A percentile compares a stretch with the other conserved stretches of the same genome.
Conservation (phyloP, 1,140 invertebrate genomes). For the Diorhabda sublineata region DNA sequence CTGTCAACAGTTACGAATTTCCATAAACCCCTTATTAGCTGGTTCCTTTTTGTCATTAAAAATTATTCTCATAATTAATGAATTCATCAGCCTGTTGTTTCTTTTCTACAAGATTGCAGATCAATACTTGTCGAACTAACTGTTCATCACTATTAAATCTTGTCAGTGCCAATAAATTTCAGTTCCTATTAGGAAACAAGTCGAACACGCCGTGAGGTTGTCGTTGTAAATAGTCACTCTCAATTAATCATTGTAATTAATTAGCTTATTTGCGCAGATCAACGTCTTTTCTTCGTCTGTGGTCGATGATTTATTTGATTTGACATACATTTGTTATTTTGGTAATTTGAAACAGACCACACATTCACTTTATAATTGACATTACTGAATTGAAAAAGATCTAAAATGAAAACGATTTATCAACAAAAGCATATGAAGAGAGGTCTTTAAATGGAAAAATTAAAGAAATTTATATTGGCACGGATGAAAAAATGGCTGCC, state of each 20-base stretch:
- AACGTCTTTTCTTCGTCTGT: neutral
- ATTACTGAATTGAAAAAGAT: too few species aligned
- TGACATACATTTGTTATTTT: too few species aligned
- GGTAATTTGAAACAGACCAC: too few species aligned
- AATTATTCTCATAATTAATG: neutral
- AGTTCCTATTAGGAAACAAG: constrained; percentile 13
- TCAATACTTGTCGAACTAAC: neutral
- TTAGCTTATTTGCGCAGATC: neutral
- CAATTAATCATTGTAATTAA: neutral
- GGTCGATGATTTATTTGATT: neutral
- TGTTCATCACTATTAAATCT: constrained; percentile 8
- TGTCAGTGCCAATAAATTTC: constrained; percentile 9
- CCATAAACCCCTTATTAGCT: neutral
- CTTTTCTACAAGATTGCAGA: neutral
- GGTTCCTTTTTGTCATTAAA: neutral
- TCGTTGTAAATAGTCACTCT: neutral
- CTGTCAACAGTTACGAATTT: neutral
- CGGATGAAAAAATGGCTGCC: too few species aligned
- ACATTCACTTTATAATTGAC: too few species aligned
- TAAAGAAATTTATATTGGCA: too few species aligned
- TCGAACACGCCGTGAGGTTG: neutral
- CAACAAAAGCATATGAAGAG: too few species aligned
- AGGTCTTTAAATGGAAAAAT: too few species aligned
- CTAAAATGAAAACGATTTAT: too few species aligned
- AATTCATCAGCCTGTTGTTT: neutral